phyloP scores from a whole-genome alignment of 2,797 vertebrate genomes.

The Pipistrellus pygmaeus region DNA sequence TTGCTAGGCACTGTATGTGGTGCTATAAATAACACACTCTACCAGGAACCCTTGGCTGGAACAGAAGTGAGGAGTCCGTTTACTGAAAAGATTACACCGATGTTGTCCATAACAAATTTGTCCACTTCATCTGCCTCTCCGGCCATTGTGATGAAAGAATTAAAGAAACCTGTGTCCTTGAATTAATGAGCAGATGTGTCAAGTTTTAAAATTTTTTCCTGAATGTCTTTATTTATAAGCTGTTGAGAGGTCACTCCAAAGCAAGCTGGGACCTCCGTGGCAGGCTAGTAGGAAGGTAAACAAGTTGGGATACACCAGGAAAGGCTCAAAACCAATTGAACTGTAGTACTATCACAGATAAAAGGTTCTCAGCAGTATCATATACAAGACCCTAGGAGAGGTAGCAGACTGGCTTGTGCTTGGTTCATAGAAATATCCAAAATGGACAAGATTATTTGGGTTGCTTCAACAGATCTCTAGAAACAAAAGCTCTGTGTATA shows the following conservation, averaged over 20 bases:
- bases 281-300: background rate
- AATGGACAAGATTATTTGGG: background rate
- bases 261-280: background rate
- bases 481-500: background rate
- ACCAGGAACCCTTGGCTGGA: slow-evolving; percentile 24
- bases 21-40: slow-evolving; percentile 61
- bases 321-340: background rate
- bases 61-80: background rate
- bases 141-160: background rate
- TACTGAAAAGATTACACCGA: slow-evolving; percentile 1
- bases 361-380: background rate
- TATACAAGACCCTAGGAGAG: background rate
- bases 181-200: background rate
- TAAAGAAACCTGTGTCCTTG: background rate
- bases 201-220: background rate
- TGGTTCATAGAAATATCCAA: background rate
- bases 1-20: background rate
- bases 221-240: background rate
- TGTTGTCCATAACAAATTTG: background rate
- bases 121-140: background rate
- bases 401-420: background rate
- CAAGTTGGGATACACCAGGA: background rate
- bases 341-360: background rate
- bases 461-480: background rate
- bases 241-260: background rate